These are phyloP conservation scores for Petrosia ficiformis DNA, from an alignment of 37 sponge, comb jelly and placozoan species.

Conservation along the genomic window DNA sequence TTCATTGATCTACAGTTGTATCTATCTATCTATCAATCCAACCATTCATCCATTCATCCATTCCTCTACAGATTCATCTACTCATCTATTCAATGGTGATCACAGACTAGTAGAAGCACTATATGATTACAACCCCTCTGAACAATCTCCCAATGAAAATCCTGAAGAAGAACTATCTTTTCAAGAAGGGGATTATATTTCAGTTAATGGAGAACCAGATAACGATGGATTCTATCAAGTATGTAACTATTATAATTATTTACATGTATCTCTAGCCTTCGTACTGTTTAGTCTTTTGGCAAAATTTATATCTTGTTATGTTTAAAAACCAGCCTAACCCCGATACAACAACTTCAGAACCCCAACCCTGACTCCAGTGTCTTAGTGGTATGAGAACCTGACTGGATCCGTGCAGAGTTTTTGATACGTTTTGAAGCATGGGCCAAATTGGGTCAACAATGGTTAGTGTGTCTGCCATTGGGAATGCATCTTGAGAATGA, in stretches of 20 bases:
- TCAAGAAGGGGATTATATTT: slow-evolving; percentile 37
- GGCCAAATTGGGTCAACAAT: no score
- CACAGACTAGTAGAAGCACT: not conserved
- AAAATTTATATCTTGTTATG: not conserved
- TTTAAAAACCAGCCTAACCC: no score
- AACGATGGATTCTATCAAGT: slow-evolving; percentile 53
- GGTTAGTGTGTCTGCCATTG: no score
- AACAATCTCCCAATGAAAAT: slow-evolving; percentile 45
- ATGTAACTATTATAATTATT: not conserved
- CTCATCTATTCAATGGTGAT: not conserved
- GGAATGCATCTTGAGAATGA: no score
- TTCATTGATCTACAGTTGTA: no score
- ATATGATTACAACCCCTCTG: slow-evolving; percentile 37
- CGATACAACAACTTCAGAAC: no score
- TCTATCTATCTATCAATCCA: no score
- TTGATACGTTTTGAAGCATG: no score
- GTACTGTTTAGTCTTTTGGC: not conserved
- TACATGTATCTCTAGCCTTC: not conserved
- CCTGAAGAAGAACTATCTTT: slow-evolving; percentile 39
- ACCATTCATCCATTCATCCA: not conserved
- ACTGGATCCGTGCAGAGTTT: no score
- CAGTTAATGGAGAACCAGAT: slow-evolving; percentile 41
- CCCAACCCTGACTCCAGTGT: no score
- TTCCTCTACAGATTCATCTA: not conserved
- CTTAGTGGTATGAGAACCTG: no score